phyloP scores from a whole-genome alignment of 2,888 invertebrate genomes.

The Sinentomon sp. region DNA sequence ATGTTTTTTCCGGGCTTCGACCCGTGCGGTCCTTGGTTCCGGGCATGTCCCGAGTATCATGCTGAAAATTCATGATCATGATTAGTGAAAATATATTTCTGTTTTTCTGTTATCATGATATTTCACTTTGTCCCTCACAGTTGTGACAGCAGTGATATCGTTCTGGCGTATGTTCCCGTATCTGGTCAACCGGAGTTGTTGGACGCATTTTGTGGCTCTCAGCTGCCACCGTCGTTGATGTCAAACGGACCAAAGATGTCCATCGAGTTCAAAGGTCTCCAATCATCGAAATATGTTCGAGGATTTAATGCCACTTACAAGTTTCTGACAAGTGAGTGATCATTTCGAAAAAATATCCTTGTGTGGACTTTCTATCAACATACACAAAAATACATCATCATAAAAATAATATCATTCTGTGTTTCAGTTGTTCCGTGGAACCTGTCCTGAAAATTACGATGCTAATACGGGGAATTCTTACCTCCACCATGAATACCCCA shows the following conservation, averaged over 20 bases:
- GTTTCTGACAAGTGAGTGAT: slow-evolving; percentile 63
- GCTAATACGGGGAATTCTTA: too few species aligned
- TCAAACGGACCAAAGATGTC: slow-evolving; percentile 64
- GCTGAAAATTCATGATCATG: too few species aligned
- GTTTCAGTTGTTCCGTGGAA: too few species aligned
- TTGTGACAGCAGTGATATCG: slow-evolving; percentile 46
- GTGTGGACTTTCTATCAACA: too few species aligned
- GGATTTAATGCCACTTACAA: slow-evolving; percentile 69
- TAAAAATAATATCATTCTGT: too few species aligned
- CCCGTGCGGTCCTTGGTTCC: too few species aligned
- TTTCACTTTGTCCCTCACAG: slow-evolving; percentile 23
- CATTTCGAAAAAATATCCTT: slow-evolving; percentile 1
- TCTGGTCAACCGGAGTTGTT: slow-evolving; percentile 50
- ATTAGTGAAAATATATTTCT: not conserved
- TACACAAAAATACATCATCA: too few species aligned
- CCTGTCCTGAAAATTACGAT: too few species aligned
- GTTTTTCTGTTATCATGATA: not conserved
- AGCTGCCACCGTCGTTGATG: slow-evolving; percentile 66
- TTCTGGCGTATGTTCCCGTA: slow-evolving; percentile 51
- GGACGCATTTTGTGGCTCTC: slow-evolving; percentile 58
- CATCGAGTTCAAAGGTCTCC: slow-evolving; percentile 53
- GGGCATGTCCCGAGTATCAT: too few species aligned
- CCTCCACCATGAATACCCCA: too few species aligned
- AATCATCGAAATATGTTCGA: slow-evolving; percentile 45
- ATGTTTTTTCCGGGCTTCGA: too few species aligned